Evolutionary conservation across 2,797 vertebrate genomes (phyloP).

Genomic region (Ctenochaetus hawaiiensis): DNA sequence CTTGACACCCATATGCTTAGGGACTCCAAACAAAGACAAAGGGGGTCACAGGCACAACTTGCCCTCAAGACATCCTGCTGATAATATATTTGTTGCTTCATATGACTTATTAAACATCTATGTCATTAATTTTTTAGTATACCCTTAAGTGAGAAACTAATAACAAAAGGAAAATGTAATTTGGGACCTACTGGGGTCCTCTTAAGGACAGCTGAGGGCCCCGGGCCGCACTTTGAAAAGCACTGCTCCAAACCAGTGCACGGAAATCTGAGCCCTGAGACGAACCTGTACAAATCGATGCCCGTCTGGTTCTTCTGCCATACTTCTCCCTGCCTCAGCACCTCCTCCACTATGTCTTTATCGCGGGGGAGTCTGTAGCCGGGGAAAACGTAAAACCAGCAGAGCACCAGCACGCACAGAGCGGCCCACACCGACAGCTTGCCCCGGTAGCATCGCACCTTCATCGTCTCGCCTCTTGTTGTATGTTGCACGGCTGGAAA

Average conservation of each 20-base stretch:
- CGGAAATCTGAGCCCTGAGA: conserved; percentile 14
- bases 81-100: neutral
- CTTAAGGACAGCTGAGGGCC: neutral
- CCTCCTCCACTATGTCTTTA: conserved; percentile 92
- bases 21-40: conserved; percentile 26
- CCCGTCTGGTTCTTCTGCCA: conserved; percentile 93
- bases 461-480: conserved; percentile 68
- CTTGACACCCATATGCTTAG: neutral
- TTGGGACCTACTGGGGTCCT: neutral
- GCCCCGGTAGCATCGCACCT: conserved; percentile 88
- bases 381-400: conserved; percentile 95
- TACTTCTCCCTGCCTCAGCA: conserved; percentile 88
- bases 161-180: neutral
- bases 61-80: neutral
- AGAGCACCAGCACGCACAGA: conserved; percentile 91
- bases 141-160: neutral
- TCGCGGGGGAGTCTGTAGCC: conserved; percentile 90
- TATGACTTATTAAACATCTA: neutral
- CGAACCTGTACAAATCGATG: conserved; percentile 90
- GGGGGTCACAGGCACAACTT: neutral
- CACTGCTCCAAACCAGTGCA: neutral
- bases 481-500: conserved; percentile 6
- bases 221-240: neutral
- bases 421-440: conserved; percentile 92
- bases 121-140: neutral